A percentile compares a stretch with the other conserved stretches of the same genome.
Conservation (phyloP, 2,113 vertebrate genomes). For the Zosterops pallidus region DNA sequence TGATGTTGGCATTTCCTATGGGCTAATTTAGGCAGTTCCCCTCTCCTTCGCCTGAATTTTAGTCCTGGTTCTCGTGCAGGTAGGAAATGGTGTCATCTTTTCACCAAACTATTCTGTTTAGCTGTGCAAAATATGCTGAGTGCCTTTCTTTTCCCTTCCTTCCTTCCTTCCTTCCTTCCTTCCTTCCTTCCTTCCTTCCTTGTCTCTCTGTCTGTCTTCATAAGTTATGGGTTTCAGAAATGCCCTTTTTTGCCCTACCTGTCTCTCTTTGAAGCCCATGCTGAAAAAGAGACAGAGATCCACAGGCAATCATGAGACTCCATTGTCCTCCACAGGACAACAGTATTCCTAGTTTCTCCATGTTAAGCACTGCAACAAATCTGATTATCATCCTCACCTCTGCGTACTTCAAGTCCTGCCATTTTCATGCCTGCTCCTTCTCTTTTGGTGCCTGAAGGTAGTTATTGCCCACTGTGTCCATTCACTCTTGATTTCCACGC, state of each 20-base stretch:
- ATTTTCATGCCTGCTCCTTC: neutral
- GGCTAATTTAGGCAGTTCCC: neutral
- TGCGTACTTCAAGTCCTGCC: neutral
- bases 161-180: too few species aligned
- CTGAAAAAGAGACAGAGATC: neutral
- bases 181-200: neutral
- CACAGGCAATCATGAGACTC: neutral
- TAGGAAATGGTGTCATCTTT: neutral
- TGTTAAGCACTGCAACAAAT: neutral
- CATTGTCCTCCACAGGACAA: neutral
- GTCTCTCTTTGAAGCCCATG: neutral
- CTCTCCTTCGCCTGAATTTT: neutral
- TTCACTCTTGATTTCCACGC: neutral
- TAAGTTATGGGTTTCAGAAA: neutral
- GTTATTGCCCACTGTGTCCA: neutral
- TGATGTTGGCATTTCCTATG: neutral
- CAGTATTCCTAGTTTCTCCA: neutral
- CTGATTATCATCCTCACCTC: neutral
- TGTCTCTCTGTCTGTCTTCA: neutral
- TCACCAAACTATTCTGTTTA: neutral
- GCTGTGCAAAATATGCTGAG: neutral
- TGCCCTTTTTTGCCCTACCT: neutral
- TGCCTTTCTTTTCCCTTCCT: fast-evolving
- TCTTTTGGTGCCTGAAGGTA: neutral
- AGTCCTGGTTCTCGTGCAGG: neutral